A percentile compares a stretch with the other conserved stretches of the same genome.
Evolutionary conservation across 2,797 vertebrate genomes (phyloP).

Genomic region (Tenualosa ilisha): DNA sequence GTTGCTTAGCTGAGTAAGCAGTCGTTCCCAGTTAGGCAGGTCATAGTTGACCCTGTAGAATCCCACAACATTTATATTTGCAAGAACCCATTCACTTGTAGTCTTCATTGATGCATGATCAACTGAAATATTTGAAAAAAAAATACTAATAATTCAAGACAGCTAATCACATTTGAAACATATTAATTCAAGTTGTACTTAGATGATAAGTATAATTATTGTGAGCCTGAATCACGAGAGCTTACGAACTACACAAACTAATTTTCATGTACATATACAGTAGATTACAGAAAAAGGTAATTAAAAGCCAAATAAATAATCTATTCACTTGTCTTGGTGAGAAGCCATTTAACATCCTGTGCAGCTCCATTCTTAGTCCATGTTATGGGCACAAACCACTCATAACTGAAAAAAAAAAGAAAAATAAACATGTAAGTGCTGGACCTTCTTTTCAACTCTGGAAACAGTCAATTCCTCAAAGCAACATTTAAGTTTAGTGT

Average conservation of each 20-base stretch:
- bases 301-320: neutral
- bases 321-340: conserved; percentile 8
- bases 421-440: neutral
- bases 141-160: too few relatives aligned
- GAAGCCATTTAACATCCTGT: conserved; percentile 54
- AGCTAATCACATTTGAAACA: neutral
- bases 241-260: neutral
- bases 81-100: conserved; percentile 71
- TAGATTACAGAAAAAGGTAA: neutral
- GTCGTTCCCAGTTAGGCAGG: conserved; percentile 78
- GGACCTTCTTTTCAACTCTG: neutral
- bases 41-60: conserved; percentile 90
- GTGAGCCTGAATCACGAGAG: neutral
- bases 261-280: neutral
- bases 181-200: neutral
- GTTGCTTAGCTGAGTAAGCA: conserved; percentile 62
- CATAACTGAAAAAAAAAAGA: conserved; percentile 62
- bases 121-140: conserved; percentile 32
- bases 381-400: conserved; percentile 68
- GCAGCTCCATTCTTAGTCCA: accelerated
- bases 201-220: neutral
- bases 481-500: too few relatives aligned
- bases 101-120: neutral
- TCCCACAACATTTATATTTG: conserved; percentile 82
- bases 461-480: too few relatives aligned